These are phyloP conservation scores for Muscicapa striata DNA, from an alignment of 2,797 vertebrate species.

Conservation along the genomic window DNA sequence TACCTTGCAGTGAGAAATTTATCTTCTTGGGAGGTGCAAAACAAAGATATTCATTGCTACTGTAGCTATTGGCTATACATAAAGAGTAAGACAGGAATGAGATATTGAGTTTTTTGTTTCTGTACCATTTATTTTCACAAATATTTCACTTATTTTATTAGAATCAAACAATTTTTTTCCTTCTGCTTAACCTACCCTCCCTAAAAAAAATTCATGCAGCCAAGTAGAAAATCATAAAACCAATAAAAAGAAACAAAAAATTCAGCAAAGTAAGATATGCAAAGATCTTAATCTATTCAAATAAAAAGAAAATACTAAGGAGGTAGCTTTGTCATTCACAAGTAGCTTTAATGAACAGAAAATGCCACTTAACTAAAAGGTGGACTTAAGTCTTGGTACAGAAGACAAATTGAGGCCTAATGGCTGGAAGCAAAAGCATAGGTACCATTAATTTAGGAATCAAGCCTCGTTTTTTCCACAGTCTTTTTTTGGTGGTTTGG, in stretches of 20 bases:
- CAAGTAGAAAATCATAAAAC: neutral
- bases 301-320: neutral
- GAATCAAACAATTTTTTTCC: neutral
- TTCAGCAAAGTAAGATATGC: neutral
- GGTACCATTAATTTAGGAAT: neutral
- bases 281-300: neutral
- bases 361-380: neutral
- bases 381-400: neutral
- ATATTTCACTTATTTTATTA: neutral
- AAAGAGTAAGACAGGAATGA: neutral
- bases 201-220: neutral
- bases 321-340: neutral
- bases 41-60: neutral
- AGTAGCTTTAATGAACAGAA: neutral
- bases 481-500: neutral
- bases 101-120: neutral
- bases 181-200: neutral
- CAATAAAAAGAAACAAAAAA: neutral
- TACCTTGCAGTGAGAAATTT: neutral
- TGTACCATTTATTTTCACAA: neutral
- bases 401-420: neutral
- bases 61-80: neutral
- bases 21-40: neutral
- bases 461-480: rapidly evolving
- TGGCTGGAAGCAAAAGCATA: neutral